These are phyloP conservation scores for Aramus guarauna DNA, from an alignment of 2,113 vertebrate species.

Conservation along the genomic window DNA sequence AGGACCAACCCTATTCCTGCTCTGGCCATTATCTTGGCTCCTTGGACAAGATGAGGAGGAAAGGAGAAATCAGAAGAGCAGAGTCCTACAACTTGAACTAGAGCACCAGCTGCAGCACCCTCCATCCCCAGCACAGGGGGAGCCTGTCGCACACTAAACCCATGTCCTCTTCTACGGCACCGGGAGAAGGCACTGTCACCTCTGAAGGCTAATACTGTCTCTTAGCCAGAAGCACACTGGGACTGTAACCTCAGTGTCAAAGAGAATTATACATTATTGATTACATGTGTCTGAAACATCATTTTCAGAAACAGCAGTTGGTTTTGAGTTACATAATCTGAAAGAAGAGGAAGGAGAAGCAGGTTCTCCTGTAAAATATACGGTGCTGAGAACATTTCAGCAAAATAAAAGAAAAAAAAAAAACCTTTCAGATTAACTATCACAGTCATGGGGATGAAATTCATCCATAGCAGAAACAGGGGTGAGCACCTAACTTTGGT, in stretches of 20 bases:
- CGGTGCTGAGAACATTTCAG: neutral
- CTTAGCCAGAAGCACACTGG: neutral
- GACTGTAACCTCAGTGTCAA: neutral
- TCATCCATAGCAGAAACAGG: neutral
- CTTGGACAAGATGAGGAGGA: neutral
- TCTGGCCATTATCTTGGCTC: neutral
- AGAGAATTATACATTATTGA: neutral
- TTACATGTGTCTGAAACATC: neutral
- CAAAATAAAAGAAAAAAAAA: neutral
- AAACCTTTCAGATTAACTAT: neutral
- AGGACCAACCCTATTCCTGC: neutral
- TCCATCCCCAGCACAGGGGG: neutral
- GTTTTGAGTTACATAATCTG: neutral
- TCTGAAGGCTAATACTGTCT: neutral
- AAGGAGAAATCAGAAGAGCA: neutral
- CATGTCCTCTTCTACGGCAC: neutral
- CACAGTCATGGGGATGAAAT: neutral
- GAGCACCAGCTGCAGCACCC: neutral
- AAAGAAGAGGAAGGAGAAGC: neutral
- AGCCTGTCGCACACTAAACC: neutral
- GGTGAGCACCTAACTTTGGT: neutral
- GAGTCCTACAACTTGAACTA: neutral
- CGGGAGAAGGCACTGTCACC: neutral
- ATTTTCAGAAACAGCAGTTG: neutral
- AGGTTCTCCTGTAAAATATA: neutral